Base-by-base conservation (phyloP, 1,140 invertebrate species). In the Plodia interpunctella region DNA sequence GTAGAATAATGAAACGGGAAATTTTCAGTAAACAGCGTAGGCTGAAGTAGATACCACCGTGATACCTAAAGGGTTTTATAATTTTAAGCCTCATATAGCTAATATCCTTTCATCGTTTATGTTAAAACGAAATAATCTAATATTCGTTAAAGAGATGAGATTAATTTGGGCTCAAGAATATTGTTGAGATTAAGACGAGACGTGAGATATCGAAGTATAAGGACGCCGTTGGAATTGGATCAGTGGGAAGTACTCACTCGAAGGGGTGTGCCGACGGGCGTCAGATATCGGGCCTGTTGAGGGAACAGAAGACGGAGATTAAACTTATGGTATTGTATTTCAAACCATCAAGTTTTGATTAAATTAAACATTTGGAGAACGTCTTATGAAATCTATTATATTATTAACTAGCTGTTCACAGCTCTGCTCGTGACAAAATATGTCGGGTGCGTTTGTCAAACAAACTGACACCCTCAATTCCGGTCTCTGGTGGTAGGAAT, bases 101-200 rank as follows among this genome's bases (percentile, higher is more conserved):
- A 32, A 32, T 32, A 32, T 32, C 30, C 30, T 32, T 32, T 32
- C 30, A 32, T 32, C 30, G 9, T 32, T 32, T 32, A 32, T 32
- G 6, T 10, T 32, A 11, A 32, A 32, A 32, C 10, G 11, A 32
- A 32, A 1, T 32, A 32, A 32, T 32, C 8, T 49, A 49, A 50
- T 38, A 52, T 15, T 32, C 57, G 28, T 49, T 11, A 32, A 28
- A 38, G 61, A 49, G 30, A 59, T 49, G 21, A 35, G 57, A 59
- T 63, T 63, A 63, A 63, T 63, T 63, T 63, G 28, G 25, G 54
- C 59, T 53, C 44, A 15, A 50, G 49, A 63, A 59, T 56, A 53
- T 59, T 56, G 54, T 44, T 50, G 53, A 63, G 52, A 63, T 63
- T 63, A 59, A 62, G 56, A 52, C 17, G 11, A 20, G 53, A 55